A percentile compares a stretch with the other conserved stretches of the same genome.
phyloP scores from a whole-genome alignment of 2,888 invertebrate species.

The Glaucopsyche alexis region DNA sequence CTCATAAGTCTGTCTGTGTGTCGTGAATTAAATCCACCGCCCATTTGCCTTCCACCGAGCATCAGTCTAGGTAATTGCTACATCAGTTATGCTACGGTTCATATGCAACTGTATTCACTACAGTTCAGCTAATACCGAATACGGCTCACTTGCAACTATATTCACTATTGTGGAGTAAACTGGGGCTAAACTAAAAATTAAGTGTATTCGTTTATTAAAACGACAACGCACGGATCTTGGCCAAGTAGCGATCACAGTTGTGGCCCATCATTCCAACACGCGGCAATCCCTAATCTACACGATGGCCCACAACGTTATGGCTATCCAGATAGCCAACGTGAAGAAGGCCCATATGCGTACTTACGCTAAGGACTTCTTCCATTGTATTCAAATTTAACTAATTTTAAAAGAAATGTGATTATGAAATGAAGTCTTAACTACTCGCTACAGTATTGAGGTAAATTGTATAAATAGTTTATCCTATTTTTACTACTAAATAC shows the following conservation, averaged over 20 bases:
- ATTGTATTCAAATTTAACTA: not conserved
- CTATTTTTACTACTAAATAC: no score
- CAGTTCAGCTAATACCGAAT: conserved; percentile 3
- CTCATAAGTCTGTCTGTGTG: not conserved
- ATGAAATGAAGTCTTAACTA: not conserved
- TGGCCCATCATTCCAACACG: no score
- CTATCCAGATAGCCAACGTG: no score
- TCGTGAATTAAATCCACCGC: conserved; percentile 25
- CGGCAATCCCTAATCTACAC: no score
- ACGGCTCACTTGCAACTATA: not conserved
- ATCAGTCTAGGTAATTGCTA: conserved; percentile 19
- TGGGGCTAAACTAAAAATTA: no score
- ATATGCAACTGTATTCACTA: conserved; percentile 7
- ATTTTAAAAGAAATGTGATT: not conserved
- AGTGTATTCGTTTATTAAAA: no score
- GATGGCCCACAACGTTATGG: no score
- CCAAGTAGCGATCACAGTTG: no score
- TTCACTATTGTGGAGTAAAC: not conserved
- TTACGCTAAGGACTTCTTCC: not conserved
- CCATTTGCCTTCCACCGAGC: conserved; percentile 6
- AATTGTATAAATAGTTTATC: no score
- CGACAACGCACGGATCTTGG: no score
- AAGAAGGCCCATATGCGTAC: no score
- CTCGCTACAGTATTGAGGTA: no score
- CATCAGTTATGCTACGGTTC: conserved; percentile 18